Evolutionary conservation across 1,140 invertebrate genomes (phyloP), one percentile per base, ranked within the genome.

Genomic region (Dendroctonus valens): DNA sequence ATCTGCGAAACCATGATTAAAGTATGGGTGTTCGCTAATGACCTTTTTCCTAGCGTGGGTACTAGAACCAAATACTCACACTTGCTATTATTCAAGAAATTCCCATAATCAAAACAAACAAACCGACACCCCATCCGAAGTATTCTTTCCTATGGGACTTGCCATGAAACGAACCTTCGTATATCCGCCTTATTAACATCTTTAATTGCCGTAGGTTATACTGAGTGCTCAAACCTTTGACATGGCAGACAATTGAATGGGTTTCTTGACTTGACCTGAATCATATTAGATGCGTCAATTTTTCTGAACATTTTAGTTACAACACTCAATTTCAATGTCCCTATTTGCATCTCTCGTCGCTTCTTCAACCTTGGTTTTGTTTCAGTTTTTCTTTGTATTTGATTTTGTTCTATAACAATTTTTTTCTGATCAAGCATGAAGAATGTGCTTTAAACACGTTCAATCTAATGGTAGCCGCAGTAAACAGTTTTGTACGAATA

Each of bases 21-120:
- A 26, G 26, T 26, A 26, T 26, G 26, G 26, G 26, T 39, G 26
- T 53, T 50, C 48, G 12, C 40, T 14, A 57, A 57, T 38, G 54
- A 57, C 40, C 41, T 44, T 59, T 42, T 51, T 59, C 42, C 15
- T 44, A 59, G 14, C 57, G 41, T 15, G 14, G 41, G 57, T 59
- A 42, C 41, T 46, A 12, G 37, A 44, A 44, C 57, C 44, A 59
- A 42, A 59, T 37, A 44, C 14, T 48, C 42, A 7, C 42, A 42
- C 54, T 14, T 15, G n/a, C 54, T 57, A 59, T 59, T 59, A 59
- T 59, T 11, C n/a, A 46, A 59, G 41, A 59, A 57, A 59, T 59
- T 59, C 57, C 57, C 57, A 59, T 59, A 59, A 59, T 48, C 54
- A 57, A 59, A 59, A 48, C 57, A 59, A 59, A 46, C 57, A 48